Percentiles rank a stretch among this genome's conserved stretches.
These are phyloP conservation scores for Macroglossus sobrinus DNA, from an alignment of 2,113 vertebrate species.

Conservation along the genomic window DNA sequence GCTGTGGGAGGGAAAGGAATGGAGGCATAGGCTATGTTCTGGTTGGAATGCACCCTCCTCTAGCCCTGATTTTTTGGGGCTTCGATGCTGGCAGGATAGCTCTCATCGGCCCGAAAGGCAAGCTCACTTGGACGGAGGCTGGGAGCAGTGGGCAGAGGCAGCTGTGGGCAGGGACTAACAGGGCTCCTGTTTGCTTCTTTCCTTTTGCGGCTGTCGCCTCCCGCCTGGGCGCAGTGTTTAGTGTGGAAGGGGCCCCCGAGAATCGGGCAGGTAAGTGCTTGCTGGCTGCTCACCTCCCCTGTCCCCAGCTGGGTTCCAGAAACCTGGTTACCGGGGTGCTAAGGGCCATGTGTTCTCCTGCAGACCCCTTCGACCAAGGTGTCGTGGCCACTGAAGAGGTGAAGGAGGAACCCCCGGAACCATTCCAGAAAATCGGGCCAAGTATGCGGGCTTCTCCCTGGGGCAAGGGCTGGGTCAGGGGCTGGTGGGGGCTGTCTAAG, in stretches of 20 bases:
- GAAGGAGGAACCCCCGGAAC: conserved; percentile 95
- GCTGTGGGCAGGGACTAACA: conserved; percentile 42
- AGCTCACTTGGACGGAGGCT: not conserved
- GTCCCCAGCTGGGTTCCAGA: not conserved
- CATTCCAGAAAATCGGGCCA: conserved; percentile 98
- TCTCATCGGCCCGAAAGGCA: not conserved
- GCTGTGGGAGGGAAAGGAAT: not conserved
- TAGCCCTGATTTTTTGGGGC: not conserved
- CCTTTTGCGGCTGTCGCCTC: conserved; percentile 35
- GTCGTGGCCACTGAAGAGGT: conserved; percentile 92
- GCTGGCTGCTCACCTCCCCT: not conserved
- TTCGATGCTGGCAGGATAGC: fast-evolving
- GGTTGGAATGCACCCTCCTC: fast-evolving
- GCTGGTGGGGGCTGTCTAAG: not conserved
- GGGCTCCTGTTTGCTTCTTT: conserved; percentile 77
- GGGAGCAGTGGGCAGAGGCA: not conserved
- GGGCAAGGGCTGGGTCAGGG: not conserved
- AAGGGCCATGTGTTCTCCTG: conserved; percentile 72
- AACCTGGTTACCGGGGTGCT: not conserved
- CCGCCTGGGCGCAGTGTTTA: conserved; percentile 80
- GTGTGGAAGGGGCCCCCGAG: conserved; percentile 87
- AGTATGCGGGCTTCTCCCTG: conserved; percentile 86
- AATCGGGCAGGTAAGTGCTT: conserved; percentile 84
- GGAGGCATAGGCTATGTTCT: not conserved
- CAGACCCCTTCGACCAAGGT: conserved; percentile 97